Conservation (phyloP, 1,140 invertebrate genomes). For the Papilio dardanus region DNA sequence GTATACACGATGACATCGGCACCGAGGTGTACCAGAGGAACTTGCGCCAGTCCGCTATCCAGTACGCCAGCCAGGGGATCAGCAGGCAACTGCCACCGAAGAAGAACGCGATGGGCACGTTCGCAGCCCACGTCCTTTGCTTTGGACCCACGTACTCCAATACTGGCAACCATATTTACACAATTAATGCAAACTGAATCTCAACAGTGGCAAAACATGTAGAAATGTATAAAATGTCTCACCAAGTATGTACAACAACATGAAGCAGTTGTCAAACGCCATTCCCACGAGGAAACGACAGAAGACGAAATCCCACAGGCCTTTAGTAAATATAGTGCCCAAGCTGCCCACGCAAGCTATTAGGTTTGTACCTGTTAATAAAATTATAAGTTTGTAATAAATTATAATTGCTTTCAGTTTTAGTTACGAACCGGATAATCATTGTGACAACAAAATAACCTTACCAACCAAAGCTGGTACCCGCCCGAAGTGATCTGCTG, state of each 20-base stretch:
- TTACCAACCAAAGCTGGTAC: slow-evolving; percentile 84
- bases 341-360: slow-evolving; percentile 86
- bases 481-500: slow-evolving; percentile 86
- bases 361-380: slow-evolving; percentile 82
- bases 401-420: not conserved
- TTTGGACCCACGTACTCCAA: slow-evolving; percentile 78
- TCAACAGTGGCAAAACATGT: no score
- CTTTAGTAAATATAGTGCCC: slow-evolving; percentile 85
- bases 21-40: slow-evolving; percentile 63
- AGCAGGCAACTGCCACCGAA: slow-evolving; percentile 81
- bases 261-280: slow-evolving; percentile 91
- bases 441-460: slow-evolving; percentile 40
- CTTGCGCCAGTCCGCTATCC: slow-evolving; percentile 80
- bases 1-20: slow-evolving; percentile 50
- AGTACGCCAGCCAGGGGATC: slow-evolving; percentile 79
- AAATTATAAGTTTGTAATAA: not conserved
- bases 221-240: slow-evolving; percentile 50
- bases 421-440: not conserved
- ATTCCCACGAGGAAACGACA: slow-evolving; percentile 86
- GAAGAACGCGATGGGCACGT: slow-evolving; percentile 83
- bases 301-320: slow-evolving; percentile 84
- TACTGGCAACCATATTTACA: no score
- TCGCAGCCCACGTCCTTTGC: slow-evolving; percentile 81
- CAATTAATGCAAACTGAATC: no score
- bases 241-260: slow-evolving; percentile 93